Evolutionary conservation across 2,113 vertebrate species (phyloP).

Genomic region (Mus pahari): DNA sequence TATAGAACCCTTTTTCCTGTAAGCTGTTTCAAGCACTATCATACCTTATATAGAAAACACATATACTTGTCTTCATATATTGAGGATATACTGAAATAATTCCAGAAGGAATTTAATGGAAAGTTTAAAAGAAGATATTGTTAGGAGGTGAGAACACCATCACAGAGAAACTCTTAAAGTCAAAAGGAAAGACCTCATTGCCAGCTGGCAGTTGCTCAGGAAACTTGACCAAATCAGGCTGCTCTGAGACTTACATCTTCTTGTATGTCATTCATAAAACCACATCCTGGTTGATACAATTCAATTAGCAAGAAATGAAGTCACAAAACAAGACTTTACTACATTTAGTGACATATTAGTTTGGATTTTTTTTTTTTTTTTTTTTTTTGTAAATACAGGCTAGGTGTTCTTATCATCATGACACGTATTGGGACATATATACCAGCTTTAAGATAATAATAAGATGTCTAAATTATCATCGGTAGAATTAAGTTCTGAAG

Average conservation of each 20-base stretch:
- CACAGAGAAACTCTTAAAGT: not conserved
- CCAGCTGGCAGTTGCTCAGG: not conserved
- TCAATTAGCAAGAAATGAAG: not conserved
- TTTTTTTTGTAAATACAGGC: not conserved
- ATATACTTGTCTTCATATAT: not conserved
- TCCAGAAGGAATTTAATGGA: not conserved
- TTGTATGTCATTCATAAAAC: not conserved
- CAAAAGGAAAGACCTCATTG: not conserved
- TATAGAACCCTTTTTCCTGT: not conserved
- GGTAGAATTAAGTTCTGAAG: not conserved
- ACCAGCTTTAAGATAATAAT: not conserved
- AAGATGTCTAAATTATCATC: not conserved
- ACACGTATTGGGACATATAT: too few species aligned
- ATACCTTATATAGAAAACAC: not conserved
- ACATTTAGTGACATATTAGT: too few species aligned
- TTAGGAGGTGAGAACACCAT: not conserved
- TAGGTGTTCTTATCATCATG: not conserved
- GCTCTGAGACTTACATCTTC: accelerated
- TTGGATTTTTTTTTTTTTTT: not conserved
- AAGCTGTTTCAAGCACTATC: not conserved
- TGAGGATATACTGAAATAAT: not conserved
- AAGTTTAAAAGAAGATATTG: not conserved
- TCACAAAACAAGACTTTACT: not conserved
- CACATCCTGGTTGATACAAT: not conserved
- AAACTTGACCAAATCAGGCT: not conserved